phyloP scores from a whole-genome alignment of 2,888 invertebrate genomes.

The Panzeria rudis region DNA sequence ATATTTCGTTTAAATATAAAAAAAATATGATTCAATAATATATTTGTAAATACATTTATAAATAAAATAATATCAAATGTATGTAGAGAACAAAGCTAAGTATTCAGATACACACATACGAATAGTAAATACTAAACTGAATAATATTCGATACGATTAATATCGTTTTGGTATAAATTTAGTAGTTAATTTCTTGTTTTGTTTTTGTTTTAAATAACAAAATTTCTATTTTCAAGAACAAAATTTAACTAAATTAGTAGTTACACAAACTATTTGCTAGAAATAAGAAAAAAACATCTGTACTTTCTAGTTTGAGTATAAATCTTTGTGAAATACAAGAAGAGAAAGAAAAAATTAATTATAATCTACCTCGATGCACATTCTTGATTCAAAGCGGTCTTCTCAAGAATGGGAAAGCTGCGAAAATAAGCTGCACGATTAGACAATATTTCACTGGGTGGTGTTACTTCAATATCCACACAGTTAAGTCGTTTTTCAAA shows the following conservation, averaged over 20 bases:
- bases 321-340: conserved; percentile 63
- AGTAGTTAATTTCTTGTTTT: conserved; percentile 18
- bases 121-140: conserved; percentile 57
- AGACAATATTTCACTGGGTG: conserved; percentile 91
- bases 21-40: conserved; percentile 41
- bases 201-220: conserved; percentile 27
- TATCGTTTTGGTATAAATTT: conserved; percentile 54
- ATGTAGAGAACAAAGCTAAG: conserved; percentile 50
- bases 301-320: conserved; percentile 65
- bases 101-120: conserved; percentile 56
- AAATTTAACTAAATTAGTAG: conserved; percentile 51
- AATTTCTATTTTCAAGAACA: conserved; percentile 48
- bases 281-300: conserved; percentile 15
- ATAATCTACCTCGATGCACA: conserved; percentile 87
- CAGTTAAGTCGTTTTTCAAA: conserved; percentile 87
- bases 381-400: conserved; percentile 89
- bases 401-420: conserved; percentile 94
- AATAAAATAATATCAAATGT: conserved; percentile 63
- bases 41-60: conserved; percentile 42
- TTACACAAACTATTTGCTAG: conserved; percentile 46
- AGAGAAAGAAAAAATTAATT: conserved; percentile 41
- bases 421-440: conserved; percentile 89
- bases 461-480: conserved; percentile 92
- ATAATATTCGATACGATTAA: conserved; percentile 65
- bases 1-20: conserved; percentile 57